These are phyloP conservation scores for Eristalis pertinax DNA, from an alignment of 2,888 invertebrate genomes.

Conservation along the genomic window DNA sequence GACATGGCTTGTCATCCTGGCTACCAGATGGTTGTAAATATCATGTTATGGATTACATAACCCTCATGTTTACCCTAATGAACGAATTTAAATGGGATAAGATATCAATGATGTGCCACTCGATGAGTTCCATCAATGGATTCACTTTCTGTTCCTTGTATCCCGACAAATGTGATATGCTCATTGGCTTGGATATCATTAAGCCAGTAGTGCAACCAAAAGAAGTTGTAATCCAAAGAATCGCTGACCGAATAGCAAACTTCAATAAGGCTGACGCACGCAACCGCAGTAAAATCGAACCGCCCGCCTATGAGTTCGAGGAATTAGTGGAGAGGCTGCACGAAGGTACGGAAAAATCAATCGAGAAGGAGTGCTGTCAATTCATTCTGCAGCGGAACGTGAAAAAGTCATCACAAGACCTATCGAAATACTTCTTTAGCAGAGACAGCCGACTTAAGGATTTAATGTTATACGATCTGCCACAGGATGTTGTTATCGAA, in stretches of 20 bases:
- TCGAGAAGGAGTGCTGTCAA: conserved; percentile 83
- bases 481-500: conserved; percentile 81
- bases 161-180: conserved; percentile 83
- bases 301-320: conserved; percentile 85
- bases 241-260: conserved; percentile 80
- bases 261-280: conserved; percentile 81
- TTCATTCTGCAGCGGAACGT: conserved; percentile 83
- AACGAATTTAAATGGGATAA: conserved; percentile 87
- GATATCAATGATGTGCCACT: conserved; percentile 86
- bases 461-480: not conserved
- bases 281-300: conserved; percentile 80
- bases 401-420: conserved; percentile 82
- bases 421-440: conserved; percentile 85
- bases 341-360: conserved; percentile 83
- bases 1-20: conserved; percentile 88
- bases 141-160: conserved; percentile 85
- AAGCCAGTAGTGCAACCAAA: conserved; percentile 76
- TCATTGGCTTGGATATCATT: conserved; percentile 77
- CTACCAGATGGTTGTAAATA: conserved; percentile 84
- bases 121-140: conserved; percentile 85
- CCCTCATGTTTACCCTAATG: conserved; percentile 83
- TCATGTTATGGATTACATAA: conserved; percentile 80
- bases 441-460: conserved; percentile 84
- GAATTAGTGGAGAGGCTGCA: conserved; percentile 84
- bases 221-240: conserved; percentile 75